These are phyloP conservation scores for Emys orbicularis DNA, from an alignment of 2,797 vertebrate species.

Conservation along the genomic window DNA sequence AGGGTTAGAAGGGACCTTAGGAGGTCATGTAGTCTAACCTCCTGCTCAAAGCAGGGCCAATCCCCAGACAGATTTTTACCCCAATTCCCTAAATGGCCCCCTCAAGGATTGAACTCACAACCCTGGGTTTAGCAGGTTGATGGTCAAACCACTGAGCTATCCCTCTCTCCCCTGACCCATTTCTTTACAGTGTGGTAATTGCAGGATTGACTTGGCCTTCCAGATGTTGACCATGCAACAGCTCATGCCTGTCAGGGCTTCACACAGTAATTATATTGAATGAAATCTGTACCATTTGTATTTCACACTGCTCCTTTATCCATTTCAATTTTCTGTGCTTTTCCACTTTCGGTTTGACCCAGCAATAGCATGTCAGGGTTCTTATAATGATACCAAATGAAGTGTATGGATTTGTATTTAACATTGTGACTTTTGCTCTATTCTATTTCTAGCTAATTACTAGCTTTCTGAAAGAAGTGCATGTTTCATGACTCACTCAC, in stretches of 20 bases:
- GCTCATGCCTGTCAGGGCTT: neutral
- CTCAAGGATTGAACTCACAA: too few relatives aligned
- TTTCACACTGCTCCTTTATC: neutral
- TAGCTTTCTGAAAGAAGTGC: neutral
- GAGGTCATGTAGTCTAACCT: too few relatives aligned
- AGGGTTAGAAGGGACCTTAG: too few relatives aligned
- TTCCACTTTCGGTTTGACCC: neutral
- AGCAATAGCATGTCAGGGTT: neutral
- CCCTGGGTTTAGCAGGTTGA: accelerated
- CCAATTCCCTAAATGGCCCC: too few relatives aligned
- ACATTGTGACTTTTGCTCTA: neutral
- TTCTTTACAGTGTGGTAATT: slow-evolving; percentile 22
- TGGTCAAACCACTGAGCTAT: too few relatives aligned
- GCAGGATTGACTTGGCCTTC: neutral
- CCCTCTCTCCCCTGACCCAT: neutral
- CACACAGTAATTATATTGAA: neutral
- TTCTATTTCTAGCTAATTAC: neutral
- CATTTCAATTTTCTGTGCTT: neutral
- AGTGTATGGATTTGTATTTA: neutral
- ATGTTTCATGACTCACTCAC: neutral
- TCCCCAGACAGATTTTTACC: too few relatives aligned
- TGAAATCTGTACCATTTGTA: neutral
- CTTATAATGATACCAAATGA: neutral
- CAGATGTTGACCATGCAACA: neutral
- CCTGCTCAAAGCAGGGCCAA: too few relatives aligned